phyloP scores from a whole-genome alignment of 2,113 vertebrate genomes.

The Melanotaenia duboulayi region DNA sequence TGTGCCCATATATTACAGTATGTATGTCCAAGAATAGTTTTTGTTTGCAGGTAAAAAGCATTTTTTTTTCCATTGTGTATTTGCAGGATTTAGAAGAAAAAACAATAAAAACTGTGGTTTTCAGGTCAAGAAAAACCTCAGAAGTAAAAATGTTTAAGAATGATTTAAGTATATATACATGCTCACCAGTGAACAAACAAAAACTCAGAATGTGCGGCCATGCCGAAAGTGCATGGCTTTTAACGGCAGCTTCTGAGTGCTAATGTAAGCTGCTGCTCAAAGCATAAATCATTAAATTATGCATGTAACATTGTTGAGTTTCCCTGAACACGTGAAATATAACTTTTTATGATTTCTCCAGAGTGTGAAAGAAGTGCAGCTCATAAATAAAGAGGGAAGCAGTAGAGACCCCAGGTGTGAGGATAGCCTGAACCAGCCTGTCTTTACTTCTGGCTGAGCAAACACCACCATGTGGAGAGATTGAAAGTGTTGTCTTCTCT shows the following conservation, averaged over 20 bases:
- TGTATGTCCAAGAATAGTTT: too few species aligned
- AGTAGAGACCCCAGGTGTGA: constrained; percentile 32
- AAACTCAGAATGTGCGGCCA: constrained; percentile 26
- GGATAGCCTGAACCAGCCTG: constrained; percentile 14
- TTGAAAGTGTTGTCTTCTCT: not conserved
- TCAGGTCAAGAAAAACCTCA: not conserved
- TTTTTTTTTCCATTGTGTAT: too few species aligned
- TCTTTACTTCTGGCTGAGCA: constrained; percentile 8
- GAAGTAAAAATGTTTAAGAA: not conserved
- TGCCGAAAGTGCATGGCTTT: constrained; percentile 12
- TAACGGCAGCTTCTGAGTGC: constrained; percentile 27
- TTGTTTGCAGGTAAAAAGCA: too few species aligned
- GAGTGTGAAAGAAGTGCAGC: not conserved
- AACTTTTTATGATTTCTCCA: not conserved
- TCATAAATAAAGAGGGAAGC: constrained; percentile 28
- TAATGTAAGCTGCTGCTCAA: constrained; percentile 9
- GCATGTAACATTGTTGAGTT: constrained; percentile 20
- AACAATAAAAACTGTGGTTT: constrained; percentile 2
- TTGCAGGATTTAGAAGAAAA: too few species aligned
- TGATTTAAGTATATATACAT: constrained; percentile 18
- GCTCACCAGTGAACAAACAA: constrained; percentile 2
- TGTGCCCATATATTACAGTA: too few species aligned
- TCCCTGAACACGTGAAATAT: constrained; percentile 28
- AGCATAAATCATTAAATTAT: constrained; percentile 53
- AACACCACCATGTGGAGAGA: constrained; percentile 41